phyloP scores from a whole-genome alignment of 2,113 vertebrate species.

The Rhipidura dahli region DNA sequence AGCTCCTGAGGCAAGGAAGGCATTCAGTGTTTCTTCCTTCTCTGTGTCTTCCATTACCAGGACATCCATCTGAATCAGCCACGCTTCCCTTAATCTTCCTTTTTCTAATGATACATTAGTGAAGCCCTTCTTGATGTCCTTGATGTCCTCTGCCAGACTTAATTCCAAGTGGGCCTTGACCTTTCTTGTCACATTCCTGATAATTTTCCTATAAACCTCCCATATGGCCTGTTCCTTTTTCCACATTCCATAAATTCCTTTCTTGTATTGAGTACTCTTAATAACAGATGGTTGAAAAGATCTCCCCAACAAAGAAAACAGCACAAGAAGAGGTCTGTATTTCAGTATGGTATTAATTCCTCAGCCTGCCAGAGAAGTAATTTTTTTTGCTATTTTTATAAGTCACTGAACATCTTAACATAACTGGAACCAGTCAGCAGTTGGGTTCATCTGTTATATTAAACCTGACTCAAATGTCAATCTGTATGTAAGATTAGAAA shows the following conservation, averaged over 20 bases:
- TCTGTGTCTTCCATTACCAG: not conserved
- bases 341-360: not conserved
- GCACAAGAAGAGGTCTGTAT: not conserved
- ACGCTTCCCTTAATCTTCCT: not conserved
- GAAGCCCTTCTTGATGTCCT: not conserved
- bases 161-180: not conserved
- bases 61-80: not conserved
- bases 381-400: not conserved
- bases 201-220: not conserved
- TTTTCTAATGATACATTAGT: not conserved
- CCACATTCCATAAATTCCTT: not conserved
- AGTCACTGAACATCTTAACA: not conserved
- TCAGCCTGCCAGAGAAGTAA: not conserved
- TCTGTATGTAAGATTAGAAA: not conserved
- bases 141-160: not conserved
- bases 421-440: not conserved
- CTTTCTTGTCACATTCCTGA: not conserved
- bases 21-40: not conserved
- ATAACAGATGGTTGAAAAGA: not conserved
- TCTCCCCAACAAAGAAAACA: not conserved
- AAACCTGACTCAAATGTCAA: conserved; percentile 15
- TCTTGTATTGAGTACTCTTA: not conserved
- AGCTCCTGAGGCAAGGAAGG: not conserved
- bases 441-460: conserved; percentile 3
- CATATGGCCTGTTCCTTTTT: not conserved